phyloP scores from a whole-genome alignment of 2,113 vertebrate genomes.

The Poicephalus meyeri region DNA sequence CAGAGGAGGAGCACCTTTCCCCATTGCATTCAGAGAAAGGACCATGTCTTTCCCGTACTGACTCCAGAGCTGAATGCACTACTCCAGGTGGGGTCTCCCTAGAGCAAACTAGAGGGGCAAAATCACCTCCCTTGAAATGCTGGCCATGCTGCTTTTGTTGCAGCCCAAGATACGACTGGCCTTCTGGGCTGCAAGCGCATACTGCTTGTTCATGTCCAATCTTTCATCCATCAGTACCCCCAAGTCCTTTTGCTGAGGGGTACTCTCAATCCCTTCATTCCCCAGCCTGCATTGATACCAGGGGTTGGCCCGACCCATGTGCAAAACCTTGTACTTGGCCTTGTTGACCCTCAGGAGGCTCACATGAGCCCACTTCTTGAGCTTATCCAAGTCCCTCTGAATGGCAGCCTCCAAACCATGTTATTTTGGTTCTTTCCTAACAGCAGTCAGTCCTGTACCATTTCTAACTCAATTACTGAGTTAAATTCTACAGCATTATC shows the following conservation, averaged over 20 bases:
- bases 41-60: neutral
- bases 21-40: neutral
- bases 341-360: neutral
- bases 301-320: neutral
- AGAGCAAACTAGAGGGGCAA: neutral
- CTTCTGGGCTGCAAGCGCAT: neutral
- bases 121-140: neutral
- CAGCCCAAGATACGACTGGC: neutral
- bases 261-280: neutral
- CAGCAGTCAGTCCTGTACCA: neutral
- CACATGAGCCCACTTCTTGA: neutral
- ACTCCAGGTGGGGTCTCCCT: neutral
- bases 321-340: neutral
- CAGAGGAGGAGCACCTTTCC: neutral
- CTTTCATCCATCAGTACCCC: neutral
- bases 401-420: neutral
- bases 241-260: neutral
- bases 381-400: neutral
- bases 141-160: neutral
- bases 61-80: neutral
- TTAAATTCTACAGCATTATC: neutral
- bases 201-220: neutral
- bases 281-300: neutral
- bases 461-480: neutral
- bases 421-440: neutral